phyloP scores from a whole-genome alignment of 2,797 vertebrate species.

The Manis javanica region DNA sequence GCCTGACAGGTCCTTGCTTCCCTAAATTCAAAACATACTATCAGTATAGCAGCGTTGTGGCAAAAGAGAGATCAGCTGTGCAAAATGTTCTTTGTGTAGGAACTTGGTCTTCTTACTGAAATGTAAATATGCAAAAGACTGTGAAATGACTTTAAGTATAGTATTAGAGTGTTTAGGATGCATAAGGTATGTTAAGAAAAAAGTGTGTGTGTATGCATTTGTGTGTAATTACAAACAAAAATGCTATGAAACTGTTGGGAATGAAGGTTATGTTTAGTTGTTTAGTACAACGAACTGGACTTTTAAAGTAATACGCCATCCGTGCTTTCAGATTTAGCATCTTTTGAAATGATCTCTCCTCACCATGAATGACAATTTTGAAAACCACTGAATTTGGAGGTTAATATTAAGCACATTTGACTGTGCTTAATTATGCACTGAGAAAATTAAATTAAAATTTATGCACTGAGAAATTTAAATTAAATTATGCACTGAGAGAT shows the following conservation, averaged over 20 bases:
- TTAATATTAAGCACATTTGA: no score
- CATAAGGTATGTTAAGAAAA: not conserved
- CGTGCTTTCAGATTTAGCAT: not conserved
- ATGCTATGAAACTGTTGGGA: not conserved
- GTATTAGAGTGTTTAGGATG: not conserved
- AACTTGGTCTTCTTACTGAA: not conserved
- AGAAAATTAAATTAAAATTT: no score
- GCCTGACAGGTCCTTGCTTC: not conserved
- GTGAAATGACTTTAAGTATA: not conserved
- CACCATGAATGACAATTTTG: not conserved
- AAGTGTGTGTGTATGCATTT: not conserved
- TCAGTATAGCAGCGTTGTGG: not conserved
- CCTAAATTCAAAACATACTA: conserved; percentile 9
- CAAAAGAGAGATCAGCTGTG: not conserved
- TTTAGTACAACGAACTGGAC: conserved; percentile 3
- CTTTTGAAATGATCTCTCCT: not conserved
- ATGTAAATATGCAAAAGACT: not conserved
- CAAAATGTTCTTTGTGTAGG: not conserved
- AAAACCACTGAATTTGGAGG: not conserved
- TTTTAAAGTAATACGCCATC: not conserved
- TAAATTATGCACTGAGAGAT: no score
- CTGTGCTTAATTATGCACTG: no score
- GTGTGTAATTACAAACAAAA: not conserved
- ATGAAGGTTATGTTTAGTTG: not conserved
- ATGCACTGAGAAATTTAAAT: no score